Conservation (phyloP, 2,113 vertebrate species). For the Dermatemys mawii region DNA sequence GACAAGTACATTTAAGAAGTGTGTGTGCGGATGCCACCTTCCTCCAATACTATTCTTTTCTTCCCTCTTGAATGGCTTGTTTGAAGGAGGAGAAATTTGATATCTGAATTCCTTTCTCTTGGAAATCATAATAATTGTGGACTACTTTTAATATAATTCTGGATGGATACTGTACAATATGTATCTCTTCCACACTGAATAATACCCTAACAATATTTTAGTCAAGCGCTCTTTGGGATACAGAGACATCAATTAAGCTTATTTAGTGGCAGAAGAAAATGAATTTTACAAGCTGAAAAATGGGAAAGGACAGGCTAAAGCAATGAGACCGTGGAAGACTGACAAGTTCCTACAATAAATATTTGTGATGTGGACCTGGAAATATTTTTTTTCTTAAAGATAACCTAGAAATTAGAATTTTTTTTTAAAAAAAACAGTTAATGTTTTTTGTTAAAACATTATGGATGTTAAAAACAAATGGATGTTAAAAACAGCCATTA, state of each 20-base stretch:
- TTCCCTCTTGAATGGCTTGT: not conserved
- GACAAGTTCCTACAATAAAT: not conserved
- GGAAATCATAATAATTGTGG: not conserved
- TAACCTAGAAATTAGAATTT: not conserved
- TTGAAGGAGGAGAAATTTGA: not conserved
- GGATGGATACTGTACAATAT: not conserved
- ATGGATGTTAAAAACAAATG: no score
- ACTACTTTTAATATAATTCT: not conserved
- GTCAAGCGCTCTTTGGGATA: not conserved
- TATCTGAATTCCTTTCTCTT: not conserved
- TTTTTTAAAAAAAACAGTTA: no score
- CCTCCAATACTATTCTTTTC: not conserved
- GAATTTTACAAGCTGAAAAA: not conserved
- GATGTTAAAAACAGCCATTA: not conserved
- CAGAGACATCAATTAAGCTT: not conserved
- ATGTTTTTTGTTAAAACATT: no score
- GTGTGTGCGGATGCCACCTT: not conserved
- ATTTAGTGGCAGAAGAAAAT: not conserved
- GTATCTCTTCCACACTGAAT: not conserved
- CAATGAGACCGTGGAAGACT: not conserved
- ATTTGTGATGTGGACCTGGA: not conserved
- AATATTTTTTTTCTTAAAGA: not conserved
- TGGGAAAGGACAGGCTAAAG: not conserved
- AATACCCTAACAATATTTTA: not conserved
- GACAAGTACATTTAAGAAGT: not conserved